These are phyloP conservation scores for Ornithoptera alexandrae DNA, from an alignment of 2,888 invertebrate species.

Conservation along the genomic window DNA sequence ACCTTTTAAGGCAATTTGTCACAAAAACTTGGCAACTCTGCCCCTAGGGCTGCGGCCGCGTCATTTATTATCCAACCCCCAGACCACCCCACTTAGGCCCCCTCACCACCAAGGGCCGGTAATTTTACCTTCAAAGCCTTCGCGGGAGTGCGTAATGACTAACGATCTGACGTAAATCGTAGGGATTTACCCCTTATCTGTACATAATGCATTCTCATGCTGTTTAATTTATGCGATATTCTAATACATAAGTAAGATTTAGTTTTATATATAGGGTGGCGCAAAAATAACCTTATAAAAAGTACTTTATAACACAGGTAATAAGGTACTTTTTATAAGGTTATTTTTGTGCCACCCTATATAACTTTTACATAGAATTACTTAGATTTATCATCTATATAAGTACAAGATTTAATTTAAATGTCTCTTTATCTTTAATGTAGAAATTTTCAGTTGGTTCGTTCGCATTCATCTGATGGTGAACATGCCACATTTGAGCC, in stretches of 20 bases:
- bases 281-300: too few relatives aligned
- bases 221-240: slow-evolving; percentile 3
- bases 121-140: slow-evolving; percentile 76
- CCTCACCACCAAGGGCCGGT: slow-evolving; percentile 64
- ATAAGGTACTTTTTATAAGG: too few relatives aligned
- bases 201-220: slow-evolving; percentile 22
- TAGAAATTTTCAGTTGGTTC: too few relatives aligned
- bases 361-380: not conserved
- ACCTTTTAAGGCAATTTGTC: slow-evolving; percentile 75
- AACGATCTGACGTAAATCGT: slow-evolving; percentile 70
- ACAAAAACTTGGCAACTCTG: slow-evolving; percentile 74
- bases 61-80: slow-evolving; percentile 67
- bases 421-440: too few relatives aligned
- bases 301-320: too few relatives aligned
- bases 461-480: too few relatives aligned
- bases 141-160: slow-evolving; percentile 74
- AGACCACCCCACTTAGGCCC: slow-evolving; percentile 37
- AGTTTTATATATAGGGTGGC: not conserved
- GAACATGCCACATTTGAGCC: too few relatives aligned
- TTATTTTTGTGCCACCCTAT: too few relatives aligned
- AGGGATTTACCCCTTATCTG: slow-evolving; percentile 62
- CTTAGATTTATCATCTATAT: too few relatives aligned
- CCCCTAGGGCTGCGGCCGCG: slow-evolving; percentile 52
- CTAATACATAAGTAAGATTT: not conserved
- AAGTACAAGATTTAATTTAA: too few relatives aligned